Evolutionary conservation across 2,797 vertebrate species (phyloP), one percentile per base, ranked within the genome.

Genomic region (Acanthurus leucopareius): DNA sequence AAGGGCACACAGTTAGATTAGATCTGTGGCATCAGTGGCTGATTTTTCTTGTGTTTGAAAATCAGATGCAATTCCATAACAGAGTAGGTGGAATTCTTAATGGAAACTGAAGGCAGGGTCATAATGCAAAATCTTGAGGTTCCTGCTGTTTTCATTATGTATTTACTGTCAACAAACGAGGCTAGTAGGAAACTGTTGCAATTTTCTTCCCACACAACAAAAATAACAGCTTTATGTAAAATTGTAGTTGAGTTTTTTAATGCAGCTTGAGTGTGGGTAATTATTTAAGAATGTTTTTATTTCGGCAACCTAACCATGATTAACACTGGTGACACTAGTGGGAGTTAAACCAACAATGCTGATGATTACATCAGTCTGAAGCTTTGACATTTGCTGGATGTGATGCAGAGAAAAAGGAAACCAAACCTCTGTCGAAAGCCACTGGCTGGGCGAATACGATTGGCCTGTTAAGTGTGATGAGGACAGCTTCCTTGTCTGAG

Each of bases 401-500:
- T 35, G 32, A 35, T 35, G 32, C 6, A 35, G 32, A 35, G 32
- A 35, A 35, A 35, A 35, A 35, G 5, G 32, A 35, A 35, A 35
- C 32, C 32, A 35, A 35, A 99, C 98, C 98, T 97, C 97, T 96
- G 70, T 99, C 98, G 89, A 99, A 99, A 3, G 98, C 98, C 83
- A 99, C 98, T 0, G 98, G 98, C 73, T 99, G 98, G 61, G 98
- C 98, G 64, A 99, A 99, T 72, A 99, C 97, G 38, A 99, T 99
- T 0, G 98, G 98, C 73, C 98, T 95, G 92, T 98, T 99, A 71
- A 99, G 94, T 16, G 98, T 99, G 84, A 99, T 99, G 62, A 99
- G 97, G 38, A 99, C 98, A 0, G 98, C 98, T 84, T 99, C 98
- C 79, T 99, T 97, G 88, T 99, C 97, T 1, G 97, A 97, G 13